Base-by-base conservation (phyloP, 1,140 invertebrate species). In the Anoplolepis gracilipes region DNA sequence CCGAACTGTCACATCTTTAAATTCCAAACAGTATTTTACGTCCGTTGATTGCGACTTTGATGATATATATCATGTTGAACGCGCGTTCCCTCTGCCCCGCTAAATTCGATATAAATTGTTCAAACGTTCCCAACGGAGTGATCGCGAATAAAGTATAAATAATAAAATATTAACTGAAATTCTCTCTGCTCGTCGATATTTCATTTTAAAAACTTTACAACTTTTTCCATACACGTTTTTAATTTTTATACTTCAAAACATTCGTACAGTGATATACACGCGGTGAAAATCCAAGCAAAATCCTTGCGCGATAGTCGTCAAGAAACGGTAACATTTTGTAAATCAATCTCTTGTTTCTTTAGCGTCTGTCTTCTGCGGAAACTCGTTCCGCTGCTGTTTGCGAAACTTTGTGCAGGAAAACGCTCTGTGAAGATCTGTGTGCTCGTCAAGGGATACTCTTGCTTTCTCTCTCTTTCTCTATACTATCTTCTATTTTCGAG, bases 281-380 rank as follows among this genome's bases (percentile, higher is more conserved):
- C 33, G 19, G 4, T 39, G 22, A 81, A 70, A 81, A 33, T 28
- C n/a, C 53, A 11, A 6, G 25, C n/a, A 33, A 64, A 7, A 49
- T 2, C 10, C 4, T 25, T 39, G 62, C 64, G 55, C 77, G 59
- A 65, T 46, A 59, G 73, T 53, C 70, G 72, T 70, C 87, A 85
- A 70, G 86, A 85, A 88, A 78, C 64, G 75, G 70, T 88, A 86
- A 88, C 87, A 77, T 85, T 69, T 75, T 75, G 67, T 65, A 55
- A 88, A 88, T 85, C 87, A 81, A 89, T 85, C 87, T 72, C 36
- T 88, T 57, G 46, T 87, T 64, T 64, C 69, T 76, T 85, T 69
- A 57, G 70, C 22, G 64, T 77, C 85, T 84, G 36, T 19, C 61
- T 88, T 61, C 10, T 75, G 70, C 36, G 64, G 30, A 67, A 79